Conservation (phyloP, 2,113 vertebrate genomes). For the Odontophorus gujanensis region DNA sequence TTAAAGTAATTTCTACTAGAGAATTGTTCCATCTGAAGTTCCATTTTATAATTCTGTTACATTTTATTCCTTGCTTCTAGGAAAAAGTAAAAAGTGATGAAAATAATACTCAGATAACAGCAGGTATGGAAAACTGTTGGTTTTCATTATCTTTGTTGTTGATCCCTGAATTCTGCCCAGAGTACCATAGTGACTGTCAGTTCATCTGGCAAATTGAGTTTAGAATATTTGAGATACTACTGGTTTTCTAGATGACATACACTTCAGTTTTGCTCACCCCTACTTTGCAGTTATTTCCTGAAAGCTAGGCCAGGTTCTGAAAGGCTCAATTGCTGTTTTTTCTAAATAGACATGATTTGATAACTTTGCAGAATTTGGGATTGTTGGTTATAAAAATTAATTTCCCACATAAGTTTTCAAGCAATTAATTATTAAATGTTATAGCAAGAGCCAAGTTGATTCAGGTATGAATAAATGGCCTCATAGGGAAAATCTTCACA, state of each 20-base stretch:
- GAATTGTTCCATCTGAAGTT: neutral
- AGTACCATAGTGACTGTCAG: neutral
- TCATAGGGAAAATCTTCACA: neutral
- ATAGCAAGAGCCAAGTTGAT: neutral
- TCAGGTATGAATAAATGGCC: neutral
- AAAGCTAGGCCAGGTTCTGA: neutral
- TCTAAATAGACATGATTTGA: neutral
- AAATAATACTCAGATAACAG: neutral
- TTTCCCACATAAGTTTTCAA: neutral
- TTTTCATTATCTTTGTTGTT: neutral
- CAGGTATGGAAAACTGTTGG: constrained; percentile 25
- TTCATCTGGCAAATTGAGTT: neutral
- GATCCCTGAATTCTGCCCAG: neutral
- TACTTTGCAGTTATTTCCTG: neutral
- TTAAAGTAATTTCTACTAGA: neutral
- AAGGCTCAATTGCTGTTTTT: neutral
- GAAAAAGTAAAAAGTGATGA: neutral
- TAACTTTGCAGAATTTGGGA: neutral
- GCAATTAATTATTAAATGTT: neutral
- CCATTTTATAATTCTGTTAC: neutral
- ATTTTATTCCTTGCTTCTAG: constrained; percentile 45
- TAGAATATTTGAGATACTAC: neutral
- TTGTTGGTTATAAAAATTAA: neutral
- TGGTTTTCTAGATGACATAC: neutral
- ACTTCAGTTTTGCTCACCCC: neutral